Percentiles rank a stretch among this genome's conserved stretches.
Evolutionary conservation across 2,113 vertebrate genomes (phyloP).

Genomic region (Neogale vison): DNA sequence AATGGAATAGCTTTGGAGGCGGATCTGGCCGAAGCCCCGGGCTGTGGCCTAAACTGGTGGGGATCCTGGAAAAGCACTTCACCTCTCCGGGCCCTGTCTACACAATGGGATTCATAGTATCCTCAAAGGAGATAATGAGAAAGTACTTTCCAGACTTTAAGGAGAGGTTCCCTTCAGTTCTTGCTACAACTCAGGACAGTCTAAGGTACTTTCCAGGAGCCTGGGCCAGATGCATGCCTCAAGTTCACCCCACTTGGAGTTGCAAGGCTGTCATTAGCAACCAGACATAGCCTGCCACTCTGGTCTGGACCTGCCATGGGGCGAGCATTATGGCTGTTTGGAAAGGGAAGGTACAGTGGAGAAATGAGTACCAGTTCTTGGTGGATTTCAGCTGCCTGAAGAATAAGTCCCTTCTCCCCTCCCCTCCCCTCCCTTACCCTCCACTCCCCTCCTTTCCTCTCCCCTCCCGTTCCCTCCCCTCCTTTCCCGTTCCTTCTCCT

Average conservation of each 20-base stretch:
- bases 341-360: constrained; percentile 28
- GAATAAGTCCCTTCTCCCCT: not conserved
- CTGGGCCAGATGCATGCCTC: not conserved
- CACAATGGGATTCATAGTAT: not conserved
- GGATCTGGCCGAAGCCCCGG: not conserved
- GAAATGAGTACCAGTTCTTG: not conserved
- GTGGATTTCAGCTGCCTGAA: constrained; percentile 26
- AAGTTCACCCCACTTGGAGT: not conserved
- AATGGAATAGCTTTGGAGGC: not conserved
- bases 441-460: not conserved
- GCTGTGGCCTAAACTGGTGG: not conserved
- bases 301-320: not conserved
- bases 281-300: not conserved
- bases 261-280: not conserved
- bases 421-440: not conserved
- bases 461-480: not conserved
- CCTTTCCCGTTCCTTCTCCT: not conserved
- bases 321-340: not conserved
- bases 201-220: not conserved
- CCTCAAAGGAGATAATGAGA: constrained; percentile 20
- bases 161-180: constrained; percentile 23
- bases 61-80: not conserved
- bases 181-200: not conserved
- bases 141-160: not conserved
- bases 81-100: not conserved